These are phyloP conservation scores for Myotis davidii DNA, from an alignment of 2,113 vertebrate genomes.

Conservation along the genomic window DNA sequence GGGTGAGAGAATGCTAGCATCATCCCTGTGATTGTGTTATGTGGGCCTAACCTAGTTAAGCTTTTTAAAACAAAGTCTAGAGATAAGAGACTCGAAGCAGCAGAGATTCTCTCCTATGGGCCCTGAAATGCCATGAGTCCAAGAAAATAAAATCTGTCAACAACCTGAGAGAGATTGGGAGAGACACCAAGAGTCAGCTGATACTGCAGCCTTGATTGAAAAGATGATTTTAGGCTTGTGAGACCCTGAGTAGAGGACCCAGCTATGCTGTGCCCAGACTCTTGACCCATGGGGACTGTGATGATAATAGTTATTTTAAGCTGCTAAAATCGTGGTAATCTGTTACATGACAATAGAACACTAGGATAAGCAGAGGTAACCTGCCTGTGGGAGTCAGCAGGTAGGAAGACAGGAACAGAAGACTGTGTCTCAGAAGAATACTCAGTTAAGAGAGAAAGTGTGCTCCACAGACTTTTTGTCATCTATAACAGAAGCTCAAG, in stretches of 20 bases:
- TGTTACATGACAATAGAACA: background rate
- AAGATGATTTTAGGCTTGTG: background rate
- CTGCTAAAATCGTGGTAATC: background rate
- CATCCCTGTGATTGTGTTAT: background rate
- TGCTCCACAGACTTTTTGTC: background rate
- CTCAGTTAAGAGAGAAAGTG: background rate
- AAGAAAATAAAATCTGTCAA: constrained; percentile 34
- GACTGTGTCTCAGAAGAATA: background rate
- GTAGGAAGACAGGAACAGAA: background rate
- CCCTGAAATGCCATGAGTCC: background rate
- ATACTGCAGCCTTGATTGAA: background rate
- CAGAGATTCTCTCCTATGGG: background rate
- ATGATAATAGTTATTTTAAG: background rate
- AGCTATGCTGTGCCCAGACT: background rate
- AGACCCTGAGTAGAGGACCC: background rate
- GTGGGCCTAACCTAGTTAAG: background rate
- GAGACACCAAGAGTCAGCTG: background rate
- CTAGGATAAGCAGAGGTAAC: background rate
- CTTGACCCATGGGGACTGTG: background rate
- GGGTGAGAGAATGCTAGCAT: background rate
- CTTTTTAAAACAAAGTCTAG: background rate
- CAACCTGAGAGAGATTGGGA: background rate
- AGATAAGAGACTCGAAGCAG: background rate
- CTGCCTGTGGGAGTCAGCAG: background rate
- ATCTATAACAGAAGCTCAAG: constrained; percentile 10